Conservation (phyloP, 2,113 vertebrate genomes). For the Argyrosomus japonicus region DNA sequence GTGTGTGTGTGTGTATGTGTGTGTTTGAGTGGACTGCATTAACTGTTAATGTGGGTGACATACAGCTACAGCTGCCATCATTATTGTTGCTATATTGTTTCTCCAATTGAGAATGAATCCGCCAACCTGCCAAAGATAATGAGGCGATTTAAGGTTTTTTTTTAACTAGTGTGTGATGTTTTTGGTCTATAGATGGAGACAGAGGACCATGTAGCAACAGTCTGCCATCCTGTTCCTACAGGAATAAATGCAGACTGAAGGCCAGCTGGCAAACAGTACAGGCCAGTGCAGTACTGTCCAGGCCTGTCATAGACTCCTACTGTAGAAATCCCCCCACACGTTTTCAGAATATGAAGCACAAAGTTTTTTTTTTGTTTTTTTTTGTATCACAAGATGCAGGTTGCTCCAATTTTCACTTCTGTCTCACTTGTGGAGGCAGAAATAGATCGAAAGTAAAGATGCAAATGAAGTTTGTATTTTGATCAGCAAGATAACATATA, state of each 20-base stretch:
- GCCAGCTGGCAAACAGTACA: slow-evolving; percentile 41
- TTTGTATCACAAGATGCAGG: neutral
- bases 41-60: neutral
- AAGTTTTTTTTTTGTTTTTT: neutral
- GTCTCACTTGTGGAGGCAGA: neutral
- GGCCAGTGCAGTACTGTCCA: slow-evolving; percentile 5
- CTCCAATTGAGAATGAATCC: neutral
- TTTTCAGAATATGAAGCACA: slow-evolving; percentile 16
- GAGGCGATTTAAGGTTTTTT: neutral
- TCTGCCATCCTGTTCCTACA: slow-evolving; percentile 31
- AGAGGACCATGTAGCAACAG: slow-evolving; percentile 55
- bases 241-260: slow-evolving; percentile 46
- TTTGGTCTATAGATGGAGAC: slow-evolving; percentile 76
- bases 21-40: neutral
- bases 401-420: neutral
- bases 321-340: slow-evolving; percentile 32
- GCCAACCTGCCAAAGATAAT: neutral
- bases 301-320: slow-evolving; percentile 23
- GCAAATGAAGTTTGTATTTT: neutral
- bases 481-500: neutral
- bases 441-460: neutral
- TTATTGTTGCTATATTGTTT: neutral
- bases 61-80: neutral
- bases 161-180: neutral
- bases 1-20: too few relatives aligned